phyloP scores from a whole-genome alignment of 2,888 invertebrate species.

The Tenthredo amoena region DNA sequence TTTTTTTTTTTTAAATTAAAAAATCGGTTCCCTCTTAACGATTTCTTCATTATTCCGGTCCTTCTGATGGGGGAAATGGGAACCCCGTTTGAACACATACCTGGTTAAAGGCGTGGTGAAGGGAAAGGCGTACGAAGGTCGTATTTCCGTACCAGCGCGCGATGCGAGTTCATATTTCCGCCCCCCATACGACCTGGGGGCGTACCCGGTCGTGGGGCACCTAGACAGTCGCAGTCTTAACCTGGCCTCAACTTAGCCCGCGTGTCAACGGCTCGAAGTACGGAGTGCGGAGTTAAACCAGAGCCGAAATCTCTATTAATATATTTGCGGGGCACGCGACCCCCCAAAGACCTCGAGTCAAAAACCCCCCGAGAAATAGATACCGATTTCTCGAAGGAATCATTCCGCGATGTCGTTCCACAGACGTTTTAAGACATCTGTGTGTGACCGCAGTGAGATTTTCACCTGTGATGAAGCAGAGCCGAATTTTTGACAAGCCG shows the following conservation, averaged over 20 bases:
- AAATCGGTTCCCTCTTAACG: background rate
- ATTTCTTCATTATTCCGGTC: background rate
- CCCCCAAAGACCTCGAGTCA: background rate
- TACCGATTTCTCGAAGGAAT: background rate
- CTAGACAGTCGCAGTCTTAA: constrained; percentile 47
- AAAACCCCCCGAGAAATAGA: background rate
- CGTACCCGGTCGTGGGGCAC: constrained; percentile 28
- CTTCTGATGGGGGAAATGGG: background rate
- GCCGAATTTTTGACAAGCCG: background rate
- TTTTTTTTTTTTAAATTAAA: background rate
- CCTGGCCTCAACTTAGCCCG: constrained; percentile 49
- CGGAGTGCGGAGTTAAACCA: background rate
- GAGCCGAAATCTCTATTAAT: background rate
- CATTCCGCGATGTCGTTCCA: background rate
- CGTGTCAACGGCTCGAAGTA: constrained; percentile 38
- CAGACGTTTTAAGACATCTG: background rate
- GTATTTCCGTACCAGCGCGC: constrained; percentile 14
- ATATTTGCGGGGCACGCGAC: background rate
- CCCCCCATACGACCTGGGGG: constrained; percentile 29
- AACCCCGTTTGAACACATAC: background rate
- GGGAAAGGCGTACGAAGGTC: constrained; percentile 17
- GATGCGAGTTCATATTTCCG: background rate
- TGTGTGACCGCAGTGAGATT: background rate
- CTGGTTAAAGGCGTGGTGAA: constrained; percentile 23
- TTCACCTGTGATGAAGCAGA: background rate